phyloP scores from a whole-genome alignment of 1,140 invertebrate species.

The Drosophila sproati region DNA sequence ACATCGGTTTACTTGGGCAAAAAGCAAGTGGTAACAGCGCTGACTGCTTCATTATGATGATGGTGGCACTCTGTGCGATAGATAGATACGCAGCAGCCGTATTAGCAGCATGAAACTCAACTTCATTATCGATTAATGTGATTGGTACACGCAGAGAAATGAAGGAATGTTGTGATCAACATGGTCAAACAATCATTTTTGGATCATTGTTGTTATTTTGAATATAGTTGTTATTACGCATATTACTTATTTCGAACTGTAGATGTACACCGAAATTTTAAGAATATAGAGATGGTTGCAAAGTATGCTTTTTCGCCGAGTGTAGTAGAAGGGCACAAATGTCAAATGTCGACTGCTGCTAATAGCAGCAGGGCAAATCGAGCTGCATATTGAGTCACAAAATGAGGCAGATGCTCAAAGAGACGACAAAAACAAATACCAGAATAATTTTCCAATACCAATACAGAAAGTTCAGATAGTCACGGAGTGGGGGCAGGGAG shows the following conservation, averaged over 20 bases:
- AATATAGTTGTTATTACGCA: no score
- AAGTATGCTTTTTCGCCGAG: neutral
- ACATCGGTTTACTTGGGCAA: constrained; percentile 5
- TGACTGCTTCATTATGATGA: constrained; percentile 65
- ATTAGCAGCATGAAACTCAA: constrained; percentile 38
- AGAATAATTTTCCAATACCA: constrained; percentile 75
- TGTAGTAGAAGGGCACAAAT: constrained; percentile 8
- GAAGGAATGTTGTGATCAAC: neutral
- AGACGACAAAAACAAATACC: constrained; percentile 76
- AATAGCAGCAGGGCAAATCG: constrained; percentile 45
- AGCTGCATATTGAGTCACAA: constrained; percentile 73
- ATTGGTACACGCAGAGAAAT: neutral
- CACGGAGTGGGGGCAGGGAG: neutral
- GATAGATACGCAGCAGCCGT: constrained; percentile 17
- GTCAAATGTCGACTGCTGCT: constrained; percentile 42
- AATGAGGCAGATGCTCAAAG: constrained; percentile 32
- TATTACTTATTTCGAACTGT: no score
- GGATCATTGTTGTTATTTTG: no score
- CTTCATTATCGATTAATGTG: constrained; percentile 73
- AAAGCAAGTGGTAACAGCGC: constrained; percentile 15
- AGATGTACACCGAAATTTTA: neutral
- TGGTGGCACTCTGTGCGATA: constrained; percentile 39
- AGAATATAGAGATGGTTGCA: neutral
- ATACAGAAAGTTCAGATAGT: constrained; percentile 22
- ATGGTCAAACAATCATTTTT: no score